Base-by-base conservation (phyloP, 2,797 vertebrate species). In the Coregonus suidteri region DNA sequence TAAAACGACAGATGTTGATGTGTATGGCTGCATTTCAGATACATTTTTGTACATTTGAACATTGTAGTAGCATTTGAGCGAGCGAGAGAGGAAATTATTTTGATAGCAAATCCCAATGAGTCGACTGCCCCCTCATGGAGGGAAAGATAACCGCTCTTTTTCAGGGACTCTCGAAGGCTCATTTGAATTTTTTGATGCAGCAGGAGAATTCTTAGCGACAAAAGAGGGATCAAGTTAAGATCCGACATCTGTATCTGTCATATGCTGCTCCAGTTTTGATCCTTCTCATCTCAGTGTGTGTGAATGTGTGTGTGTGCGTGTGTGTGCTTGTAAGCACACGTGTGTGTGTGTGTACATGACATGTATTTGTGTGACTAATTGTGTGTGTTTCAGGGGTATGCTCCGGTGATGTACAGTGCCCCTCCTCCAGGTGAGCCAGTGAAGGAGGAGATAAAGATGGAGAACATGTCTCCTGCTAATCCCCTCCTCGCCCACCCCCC, bases 341-440 rank as follows among this genome's bases (percentile, higher is more conserved):
- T 54, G 53, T 5, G 53, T 54, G 15, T 56, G 53, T 56, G 53
- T 56, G 53, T 56, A 18, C 18, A 15, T 56, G 53, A 56, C 11
- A 3, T 64, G 59, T 25, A 25, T 62, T 62, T 64, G 59, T 64
- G 59, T 62, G 59, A 62, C 20, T 18, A 59, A 15, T 37, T 30
- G 47, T 82, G 2, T 85, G 4, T 79, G 16, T 35, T 69, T 5
- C 79, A 93, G 92, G 89, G 81, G 64, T 91, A 88, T 35, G 37
- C 76, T 76, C 89, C 92, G 18, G 78, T 82, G 56, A 87, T 91
- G 88, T 91, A 90, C 18, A 89, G 78, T 6, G 5, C 76, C 15
- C 72, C 89, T n/a, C 71, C 86, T 35, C 75, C 59, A 9, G 9
- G 20, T 64, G 59, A 64, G 20, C 59, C 59, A 20, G 59, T 64